Conservation (phyloP, 2,113 vertebrate genomes). For the Megaceryle maxima region DNA sequence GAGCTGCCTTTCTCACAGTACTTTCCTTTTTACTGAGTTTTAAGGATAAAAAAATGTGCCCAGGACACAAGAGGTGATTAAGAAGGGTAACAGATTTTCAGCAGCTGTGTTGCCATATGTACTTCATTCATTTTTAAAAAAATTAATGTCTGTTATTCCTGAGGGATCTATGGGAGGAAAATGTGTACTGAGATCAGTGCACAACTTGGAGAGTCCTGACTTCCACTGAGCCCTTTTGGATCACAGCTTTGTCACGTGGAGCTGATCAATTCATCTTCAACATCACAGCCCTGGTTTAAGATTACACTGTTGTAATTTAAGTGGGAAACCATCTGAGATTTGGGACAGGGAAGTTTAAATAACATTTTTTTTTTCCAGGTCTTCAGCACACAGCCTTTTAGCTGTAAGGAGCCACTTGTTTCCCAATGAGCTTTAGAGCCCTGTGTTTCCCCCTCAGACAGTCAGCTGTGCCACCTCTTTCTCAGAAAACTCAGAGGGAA, state of each 20-base stretch:
- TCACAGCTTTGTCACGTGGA: background rate
- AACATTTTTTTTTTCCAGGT: background rate
- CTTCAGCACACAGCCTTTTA: background rate
- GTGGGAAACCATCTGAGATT: background rate
- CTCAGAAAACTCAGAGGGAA: background rate
- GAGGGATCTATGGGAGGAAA: background rate
- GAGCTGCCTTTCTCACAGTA: background rate
- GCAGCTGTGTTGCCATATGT: slow-evolving; percentile 53
- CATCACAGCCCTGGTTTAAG: background rate
- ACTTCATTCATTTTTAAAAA: slow-evolving; percentile 20
- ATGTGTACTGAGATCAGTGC: background rate
- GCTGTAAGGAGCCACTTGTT: background rate
- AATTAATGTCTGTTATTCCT: background rate
- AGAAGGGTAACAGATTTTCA: slow-evolving; percentile 56
- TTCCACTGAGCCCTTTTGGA: background rate
- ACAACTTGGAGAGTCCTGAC: background rate
- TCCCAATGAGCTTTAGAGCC: background rate
- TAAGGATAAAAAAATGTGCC: background rate
- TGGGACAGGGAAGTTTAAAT: background rate
- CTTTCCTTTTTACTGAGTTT: background rate
- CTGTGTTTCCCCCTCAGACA: background rate
- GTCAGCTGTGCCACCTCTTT: background rate
- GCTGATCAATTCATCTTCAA: background rate
- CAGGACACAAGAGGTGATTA: slow-evolving; percentile 22
- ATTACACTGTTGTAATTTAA: background rate